These are phyloP conservation scores for Poeciliopsis occidentalis DNA, from an alignment of 2,113 vertebrate genomes.

Conservation along the genomic window DNA sequence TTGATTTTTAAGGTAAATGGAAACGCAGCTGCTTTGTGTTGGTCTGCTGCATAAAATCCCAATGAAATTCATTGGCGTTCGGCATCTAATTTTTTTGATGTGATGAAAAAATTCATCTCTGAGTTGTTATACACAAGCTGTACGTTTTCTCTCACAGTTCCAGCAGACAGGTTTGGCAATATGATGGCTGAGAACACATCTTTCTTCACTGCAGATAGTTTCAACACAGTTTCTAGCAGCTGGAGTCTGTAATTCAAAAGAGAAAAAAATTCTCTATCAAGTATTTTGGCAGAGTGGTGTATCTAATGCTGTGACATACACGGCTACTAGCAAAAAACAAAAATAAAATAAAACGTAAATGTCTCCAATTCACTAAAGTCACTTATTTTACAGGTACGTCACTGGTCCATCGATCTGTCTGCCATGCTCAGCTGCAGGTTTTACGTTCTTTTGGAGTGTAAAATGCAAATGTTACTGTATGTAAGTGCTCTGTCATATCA, in stretches of 20 bases:
- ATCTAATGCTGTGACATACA: background rate
- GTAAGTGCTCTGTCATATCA: constrained; percentile 59
- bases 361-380: background rate
- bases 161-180: too few relatives aligned
- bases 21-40: too few relatives aligned
- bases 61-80: background rate
- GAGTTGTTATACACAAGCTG: too few relatives aligned
- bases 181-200: too few relatives aligned
- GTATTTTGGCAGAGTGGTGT: background rate
- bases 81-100: background rate
- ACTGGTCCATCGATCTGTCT: background rate
- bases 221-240: too few relatives aligned
- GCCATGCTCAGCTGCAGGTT: constrained; percentile 19
- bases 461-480: constrained; percentile 56
- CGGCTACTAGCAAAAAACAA: too few relatives aligned
- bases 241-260: too few relatives aligned
- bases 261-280: too few relatives aligned
- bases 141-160: too few relatives aligned
- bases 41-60: background rate
- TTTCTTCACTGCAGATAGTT: too few relatives aligned
- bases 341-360: background rate
- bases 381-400: background rate
- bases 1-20: too few relatives aligned
- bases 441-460: constrained; percentile 34
- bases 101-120: background rate